Conservation (phyloP, 2,797 vertebrate genomes). For the Notolepis coatsorum region DNA sequence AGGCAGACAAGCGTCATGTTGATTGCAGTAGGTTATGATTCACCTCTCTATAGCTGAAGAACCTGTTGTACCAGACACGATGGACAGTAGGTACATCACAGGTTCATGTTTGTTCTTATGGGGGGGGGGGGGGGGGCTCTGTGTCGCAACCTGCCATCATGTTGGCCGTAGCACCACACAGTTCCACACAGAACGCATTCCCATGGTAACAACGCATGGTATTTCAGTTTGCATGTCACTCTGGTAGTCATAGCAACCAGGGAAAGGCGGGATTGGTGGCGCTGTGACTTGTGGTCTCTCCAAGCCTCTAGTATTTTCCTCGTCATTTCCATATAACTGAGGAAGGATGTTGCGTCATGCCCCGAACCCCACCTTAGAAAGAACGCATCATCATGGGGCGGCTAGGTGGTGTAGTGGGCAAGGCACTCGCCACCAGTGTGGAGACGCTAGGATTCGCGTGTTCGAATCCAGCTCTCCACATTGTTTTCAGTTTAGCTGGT, state of each 20-base stretch:
- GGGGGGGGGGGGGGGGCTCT: neutral
- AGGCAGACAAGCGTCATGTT: conserved; percentile 5
- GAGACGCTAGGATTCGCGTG: too few species aligned
- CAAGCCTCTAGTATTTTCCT: conserved; percentile 54
- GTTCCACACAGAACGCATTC: conserved; percentile 50
- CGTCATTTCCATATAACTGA: conserved; percentile 15
- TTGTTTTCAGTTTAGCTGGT: too few species aligned
- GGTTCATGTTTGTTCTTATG: conserved; percentile 14
- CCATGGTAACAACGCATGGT: conserved; percentile 74
- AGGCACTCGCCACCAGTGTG: too few species aligned
- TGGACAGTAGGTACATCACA: conserved; percentile 17
- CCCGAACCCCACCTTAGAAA: too few species aligned
- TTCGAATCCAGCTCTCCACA: too few species aligned
- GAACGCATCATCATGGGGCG: too few species aligned
- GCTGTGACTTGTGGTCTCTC: conserved; percentile 42
- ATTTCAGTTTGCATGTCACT: conserved; percentile 67
- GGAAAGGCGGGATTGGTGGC: conserved; percentile 45
- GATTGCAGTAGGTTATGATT: neutral
- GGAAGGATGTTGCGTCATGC: too few species aligned
- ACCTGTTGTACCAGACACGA: neutral
- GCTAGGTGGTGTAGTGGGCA: too few species aligned
- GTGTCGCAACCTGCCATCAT: conserved; percentile 14
- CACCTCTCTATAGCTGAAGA: neutral
- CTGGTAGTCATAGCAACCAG: conserved; percentile 73
- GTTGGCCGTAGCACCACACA: conserved; percentile 25